Conservation (phyloP, 1,140 invertebrate genomes). For the Oppia nitens region DNA sequence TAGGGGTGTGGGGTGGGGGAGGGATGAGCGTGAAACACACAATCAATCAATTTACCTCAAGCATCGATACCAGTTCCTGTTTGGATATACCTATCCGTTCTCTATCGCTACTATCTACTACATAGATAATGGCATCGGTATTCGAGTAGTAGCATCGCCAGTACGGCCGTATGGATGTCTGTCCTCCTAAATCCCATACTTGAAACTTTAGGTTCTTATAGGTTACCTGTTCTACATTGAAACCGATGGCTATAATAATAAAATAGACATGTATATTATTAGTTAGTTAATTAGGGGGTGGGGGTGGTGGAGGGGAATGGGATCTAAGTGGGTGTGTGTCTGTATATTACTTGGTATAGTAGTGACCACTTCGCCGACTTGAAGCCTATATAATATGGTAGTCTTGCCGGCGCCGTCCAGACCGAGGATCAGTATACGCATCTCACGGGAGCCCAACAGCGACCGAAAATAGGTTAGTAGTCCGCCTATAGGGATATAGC, state of each 20-base stretch:
- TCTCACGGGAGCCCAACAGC: too few species aligned
- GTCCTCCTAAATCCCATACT: slow-evolving; percentile 98
- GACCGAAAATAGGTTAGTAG: too few species aligned
- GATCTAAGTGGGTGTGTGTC: too few species aligned
- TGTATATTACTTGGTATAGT: slow-evolving; percentile 99
- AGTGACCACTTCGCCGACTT: slow-evolving; percentile 98
- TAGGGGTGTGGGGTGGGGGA: too few species aligned
- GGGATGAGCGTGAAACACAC: too few species aligned
- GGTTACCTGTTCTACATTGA: slow-evolving; percentile 97
- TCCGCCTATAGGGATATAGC: too few species aligned
- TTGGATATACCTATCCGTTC: slow-evolving; percentile 98
- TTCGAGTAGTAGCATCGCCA: slow-evolving; percentile 76
- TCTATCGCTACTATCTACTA: slow-evolving; percentile 80
- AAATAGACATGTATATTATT: neutral
- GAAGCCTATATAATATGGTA: slow-evolving; percentile 97
- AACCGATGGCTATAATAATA: slow-evolving; percentile 37
- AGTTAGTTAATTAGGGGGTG: neutral
- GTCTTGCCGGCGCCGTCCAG: slow-evolving; percentile 97
- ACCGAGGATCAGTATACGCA: slow-evolving; percentile 97
- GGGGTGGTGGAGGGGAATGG: neutral
- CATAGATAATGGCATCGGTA: slow-evolving; percentile 20
- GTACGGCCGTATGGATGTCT: slow-evolving; percentile 91
- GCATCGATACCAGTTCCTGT: slow-evolving; percentile 54
- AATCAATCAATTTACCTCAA: too few species aligned
- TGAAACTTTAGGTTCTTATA: slow-evolving; percentile 92